Percentiles rank a stretch among this genome's conserved stretches.
Evolutionary conservation across 2,888 invertebrate species (phyloP).

Genomic region (Melieria picta): DNA sequence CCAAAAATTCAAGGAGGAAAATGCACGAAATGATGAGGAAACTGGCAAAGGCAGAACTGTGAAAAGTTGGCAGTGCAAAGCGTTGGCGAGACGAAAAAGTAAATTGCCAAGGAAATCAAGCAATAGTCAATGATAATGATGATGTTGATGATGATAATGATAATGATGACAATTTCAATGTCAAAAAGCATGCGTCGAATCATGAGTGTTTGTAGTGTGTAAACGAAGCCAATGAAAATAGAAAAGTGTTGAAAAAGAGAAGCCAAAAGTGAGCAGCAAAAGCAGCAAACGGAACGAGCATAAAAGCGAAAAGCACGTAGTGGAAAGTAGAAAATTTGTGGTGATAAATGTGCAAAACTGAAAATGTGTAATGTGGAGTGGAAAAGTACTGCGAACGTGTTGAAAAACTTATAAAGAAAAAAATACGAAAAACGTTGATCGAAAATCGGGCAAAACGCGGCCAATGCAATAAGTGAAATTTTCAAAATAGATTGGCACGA

Average conservation of each 20-base stretch:
- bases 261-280: too few relatives aligned
- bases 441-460: background rate
- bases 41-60: background rate
- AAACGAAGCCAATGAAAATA: constrained; percentile 7
- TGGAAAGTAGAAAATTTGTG: constrained; percentile 15
- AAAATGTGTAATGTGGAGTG: background rate
- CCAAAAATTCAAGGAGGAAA: constrained; percentile 14
- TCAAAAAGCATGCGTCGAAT: too few relatives aligned
- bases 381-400: background rate
- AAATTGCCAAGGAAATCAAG: background rate
- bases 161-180: too few relatives aligned
- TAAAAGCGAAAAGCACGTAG: constrained; percentile 18
- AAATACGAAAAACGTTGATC: background rate
- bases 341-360: background rate
- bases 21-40: constrained; percentile 6
- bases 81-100: background rate
- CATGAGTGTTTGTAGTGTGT: too few relatives aligned
- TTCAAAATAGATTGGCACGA: too few relatives aligned
- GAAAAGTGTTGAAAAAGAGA: background rate
- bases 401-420: background rate
- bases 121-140: too few relatives aligned
- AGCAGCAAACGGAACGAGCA: constrained; percentile 7
- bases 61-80: background rate
- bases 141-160: too few relatives aligned
- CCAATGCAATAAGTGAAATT: too few relatives aligned